These are phyloP conservation scores for Drosophila ambigua DNA, from an alignment of 1,140 invertebrate genomes.

Conservation along the genomic window DNA sequence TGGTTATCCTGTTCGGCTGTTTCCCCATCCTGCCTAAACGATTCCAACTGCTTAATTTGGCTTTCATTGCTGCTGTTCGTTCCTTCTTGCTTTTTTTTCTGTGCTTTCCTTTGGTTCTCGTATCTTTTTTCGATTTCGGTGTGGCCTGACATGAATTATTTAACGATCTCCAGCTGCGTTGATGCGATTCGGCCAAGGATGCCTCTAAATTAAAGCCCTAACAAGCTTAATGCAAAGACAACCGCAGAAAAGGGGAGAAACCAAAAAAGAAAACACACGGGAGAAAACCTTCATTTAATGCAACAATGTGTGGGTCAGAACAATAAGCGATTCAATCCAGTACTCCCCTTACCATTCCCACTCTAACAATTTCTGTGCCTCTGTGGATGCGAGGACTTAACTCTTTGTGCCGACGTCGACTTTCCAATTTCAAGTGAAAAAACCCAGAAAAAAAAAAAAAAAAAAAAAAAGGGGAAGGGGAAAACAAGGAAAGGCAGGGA, in stretches of 20 bases:
- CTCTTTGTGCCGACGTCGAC: slow-evolving; percentile 73
- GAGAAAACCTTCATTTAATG: slow-evolving; percentile 68
- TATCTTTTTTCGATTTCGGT: slow-evolving; percentile 32
- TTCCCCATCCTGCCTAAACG: slow-evolving; percentile 57
- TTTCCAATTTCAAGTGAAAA: slow-evolving; percentile 81
- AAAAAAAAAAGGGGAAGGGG: too few relatives aligned
- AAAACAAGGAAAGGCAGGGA: too few relatives aligned
- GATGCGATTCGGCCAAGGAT: slow-evolving; percentile 74
- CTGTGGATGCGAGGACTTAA: slow-evolving; percentile 51
- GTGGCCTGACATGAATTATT: slow-evolving; percentile 77
- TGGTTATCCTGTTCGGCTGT: slow-evolving; percentile 34
- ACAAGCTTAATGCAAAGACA: slow-evolving; percentile 73
- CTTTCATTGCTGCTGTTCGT: slow-evolving; percentile 73
- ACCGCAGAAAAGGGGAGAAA: slow-evolving; percentile 34
- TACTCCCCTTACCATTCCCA: background rate
- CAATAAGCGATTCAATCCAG: slow-evolving; percentile 48
- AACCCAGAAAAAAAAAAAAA: too few relatives aligned
- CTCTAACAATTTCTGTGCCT: background rate
- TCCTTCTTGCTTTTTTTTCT: slow-evolving; percentile 23
- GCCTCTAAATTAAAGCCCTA: slow-evolving; percentile 74
- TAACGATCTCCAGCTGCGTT: slow-evolving; percentile 78
- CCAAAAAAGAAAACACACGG: slow-evolving; percentile 1
- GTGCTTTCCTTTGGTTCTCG: slow-evolving; percentile 11
- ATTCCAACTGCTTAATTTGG: slow-evolving; percentile 79
- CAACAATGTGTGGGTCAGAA: slow-evolving; percentile 63